phyloP scores from a whole-genome alignment of 2,888 invertebrate species.

The Erannis defoliaria region DNA sequence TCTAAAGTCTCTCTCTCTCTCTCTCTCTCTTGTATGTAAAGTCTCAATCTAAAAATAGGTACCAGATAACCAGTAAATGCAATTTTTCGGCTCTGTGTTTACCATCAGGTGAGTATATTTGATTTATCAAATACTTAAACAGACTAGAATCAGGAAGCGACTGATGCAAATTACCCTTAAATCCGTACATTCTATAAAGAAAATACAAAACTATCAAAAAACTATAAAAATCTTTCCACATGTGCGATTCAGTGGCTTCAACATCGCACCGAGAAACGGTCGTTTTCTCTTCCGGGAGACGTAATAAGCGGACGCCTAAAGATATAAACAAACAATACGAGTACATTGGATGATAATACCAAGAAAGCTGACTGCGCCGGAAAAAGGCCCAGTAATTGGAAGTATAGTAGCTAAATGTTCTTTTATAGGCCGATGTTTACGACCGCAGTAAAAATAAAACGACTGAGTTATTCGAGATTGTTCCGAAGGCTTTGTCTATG shows the following conservation, averaged over 20 bases:
- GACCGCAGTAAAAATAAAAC: slow-evolving; percentile 46
- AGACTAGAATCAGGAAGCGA: too few species aligned
- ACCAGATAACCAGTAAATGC: too few species aligned
- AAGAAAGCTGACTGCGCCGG: slow-evolving; percentile 35
- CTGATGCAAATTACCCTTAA: too few species aligned
- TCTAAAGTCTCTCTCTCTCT: too few species aligned
- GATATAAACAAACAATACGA: slow-evolving; percentile 36
- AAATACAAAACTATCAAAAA: slow-evolving; percentile 13
- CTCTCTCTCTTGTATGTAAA: too few species aligned
- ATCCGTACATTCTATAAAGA: not conserved
- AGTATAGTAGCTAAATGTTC: slow-evolving; percentile 47
- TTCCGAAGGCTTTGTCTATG: slow-evolving; percentile 38
- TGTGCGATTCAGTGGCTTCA: slow-evolving; percentile 3
- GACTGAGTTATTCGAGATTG: slow-evolving; percentile 48
- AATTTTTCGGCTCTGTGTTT: too few species aligned
- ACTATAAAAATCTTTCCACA: slow-evolving; percentile 13
- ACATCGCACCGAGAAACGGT: slow-evolving; percentile 8
- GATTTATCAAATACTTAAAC: too few species aligned
- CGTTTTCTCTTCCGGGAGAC: slow-evolving; percentile 21
- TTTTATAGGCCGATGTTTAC: slow-evolving; percentile 48
- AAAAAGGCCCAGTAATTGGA: slow-evolving; percentile 42
- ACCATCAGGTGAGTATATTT: too few species aligned
- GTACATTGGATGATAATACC: slow-evolving; percentile 33
- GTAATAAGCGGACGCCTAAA: slow-evolving; percentile 22
- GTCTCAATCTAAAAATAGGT: too few species aligned